Evolutionary conservation across 2,797 vertebrate species (phyloP), one percentile per base, ranked within the genome.

Genomic region (Manis javanica): DNA sequence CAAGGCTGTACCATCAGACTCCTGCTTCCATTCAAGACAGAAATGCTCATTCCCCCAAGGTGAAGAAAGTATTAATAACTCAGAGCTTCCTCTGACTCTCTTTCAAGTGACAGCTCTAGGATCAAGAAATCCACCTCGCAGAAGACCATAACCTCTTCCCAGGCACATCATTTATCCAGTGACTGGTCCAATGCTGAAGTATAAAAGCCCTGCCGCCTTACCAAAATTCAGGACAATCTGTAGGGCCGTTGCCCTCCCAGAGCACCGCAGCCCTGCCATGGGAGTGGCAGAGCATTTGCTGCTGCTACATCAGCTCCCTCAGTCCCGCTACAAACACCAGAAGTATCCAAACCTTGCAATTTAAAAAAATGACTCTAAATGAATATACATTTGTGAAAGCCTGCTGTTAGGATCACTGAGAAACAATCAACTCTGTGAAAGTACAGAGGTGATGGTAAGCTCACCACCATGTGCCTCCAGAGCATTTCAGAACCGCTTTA

Each of bases 1-100:
- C 29, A 1, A 1, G 1, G 5, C 3, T 31, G 1, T 63, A 10
- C 31, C 37, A 31, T 6, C 16, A 78, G 18, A 68, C 9, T 0
- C 0, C 10, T 5, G n/a, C 11, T 29, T 55, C 18, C 13, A 23
- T 57, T 61, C 7, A 12, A 77, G 46, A 34, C 26, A n/a, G 42
- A 90, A 77, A 84, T 9, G 3, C 6, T 37, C 24, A 7, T 78
- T 83, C 5, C 42, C 11, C 1, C 6, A 57, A 31, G 29, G 12
- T 10, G 10, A 49, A 51, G 7, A 6, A 49, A 77, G 19, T 31
- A 34, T 31, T 26, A 5, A 18, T 7, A 71, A 18, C 59, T 55
- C 4, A 15, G 1, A 59, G 5, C 2, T 68, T 69, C 0, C 8
- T 63, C 29, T 87, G 74, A 26, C 34, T 16, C 26, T 21, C 11